Conservation (phyloP, 2,888 invertebrate species). For the Drosophila antonietae region DNA sequence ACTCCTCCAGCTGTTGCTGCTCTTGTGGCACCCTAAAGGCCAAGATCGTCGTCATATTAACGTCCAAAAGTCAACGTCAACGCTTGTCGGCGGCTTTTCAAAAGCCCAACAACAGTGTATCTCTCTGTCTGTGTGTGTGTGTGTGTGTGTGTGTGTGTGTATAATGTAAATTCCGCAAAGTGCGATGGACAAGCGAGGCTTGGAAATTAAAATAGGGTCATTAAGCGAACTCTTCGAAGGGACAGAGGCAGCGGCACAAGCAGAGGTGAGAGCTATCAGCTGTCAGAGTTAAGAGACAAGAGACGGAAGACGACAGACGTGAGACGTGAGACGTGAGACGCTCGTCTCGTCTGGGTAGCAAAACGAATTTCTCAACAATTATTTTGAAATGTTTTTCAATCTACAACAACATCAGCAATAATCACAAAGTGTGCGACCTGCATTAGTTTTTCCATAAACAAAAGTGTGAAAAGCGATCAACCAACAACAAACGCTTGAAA, state of each 20-base stretch:
- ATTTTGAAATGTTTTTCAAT: conserved; percentile 79
- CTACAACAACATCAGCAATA: conserved; percentile 34
- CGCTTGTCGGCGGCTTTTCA: conserved; percentile 77
- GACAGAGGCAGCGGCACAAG: conserved; percentile 11
- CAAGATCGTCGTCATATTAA: conserved; percentile 81
- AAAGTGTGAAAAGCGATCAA: conserved; percentile 51
- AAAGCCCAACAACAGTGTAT: conserved; percentile 63
- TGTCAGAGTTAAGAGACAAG: conserved; percentile 3
- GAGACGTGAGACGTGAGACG: neutral
- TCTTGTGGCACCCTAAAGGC: conserved; percentile 74
- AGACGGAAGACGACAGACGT: neutral
- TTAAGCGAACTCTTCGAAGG: conserved; percentile 59
- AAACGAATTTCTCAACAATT: conserved; percentile 79
- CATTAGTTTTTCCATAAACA: conserved; percentile 61
- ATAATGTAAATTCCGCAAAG: conserved; percentile 80
- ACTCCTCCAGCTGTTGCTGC: conserved; percentile 51
- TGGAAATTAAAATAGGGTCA: conserved; percentile 80
- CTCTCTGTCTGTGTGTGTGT: neutral
- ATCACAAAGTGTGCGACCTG: conserved; percentile 36
- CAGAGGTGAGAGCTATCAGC: conserved; percentile 31
- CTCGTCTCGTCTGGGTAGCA: conserved; percentile 26
- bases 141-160: conserved; percentile 50
- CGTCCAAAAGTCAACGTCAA: conserved; percentile 76
- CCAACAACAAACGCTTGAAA: conserved; percentile 46
- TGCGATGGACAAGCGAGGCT: conserved; percentile 79